Conservation (phyloP, 2,888 invertebrate genomes). For the Leucozona laternaria region DNA sequence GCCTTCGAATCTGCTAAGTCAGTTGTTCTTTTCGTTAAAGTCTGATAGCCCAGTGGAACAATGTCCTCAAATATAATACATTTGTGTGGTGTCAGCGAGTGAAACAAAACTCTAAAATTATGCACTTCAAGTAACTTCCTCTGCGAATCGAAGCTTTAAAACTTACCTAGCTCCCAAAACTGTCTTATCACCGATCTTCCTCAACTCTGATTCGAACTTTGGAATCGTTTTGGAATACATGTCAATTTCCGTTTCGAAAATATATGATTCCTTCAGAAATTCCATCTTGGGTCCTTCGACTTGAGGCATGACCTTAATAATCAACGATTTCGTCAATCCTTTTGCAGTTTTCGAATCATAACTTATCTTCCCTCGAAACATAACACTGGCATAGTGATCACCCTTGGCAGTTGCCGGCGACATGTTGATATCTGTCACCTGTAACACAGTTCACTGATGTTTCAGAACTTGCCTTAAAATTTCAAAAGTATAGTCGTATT, state of each 20-base stretch:
- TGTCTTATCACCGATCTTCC: constrained; percentile 42
- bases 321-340: neutral
- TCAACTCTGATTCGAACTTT: constrained; percentile 39
- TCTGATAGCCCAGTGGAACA: constrained; percentile 30
- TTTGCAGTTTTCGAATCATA: constrained; percentile 3
- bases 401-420: constrained; percentile 25
- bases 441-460: neutral
- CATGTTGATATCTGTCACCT: constrained; percentile 2
- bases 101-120: constrained; percentile 18
- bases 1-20: constrained; percentile 59
- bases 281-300: constrained; percentile 38
- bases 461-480: neutral
- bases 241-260: constrained; percentile 54
- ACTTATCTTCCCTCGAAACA: constrained; percentile 68
- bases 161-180: constrained; percentile 37
- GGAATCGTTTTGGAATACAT: constrained; percentile 56
- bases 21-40: constrained; percentile 20
- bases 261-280: constrained; percentile 21
- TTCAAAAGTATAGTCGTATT: neutral
- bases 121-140: neutral
- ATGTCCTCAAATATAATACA: constrained; percentile 63
- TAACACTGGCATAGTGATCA: constrained; percentile 77
- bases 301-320: constrained; percentile 34
- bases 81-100: constrained; percentile 61
- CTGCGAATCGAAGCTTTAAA: neutral